A percentile compares a stretch with the other conserved stretches of the same genome.
Evolutionary conservation across 1,140 invertebrate species (phyloP).

Genomic region (Trachymyrmex cornetzi): DNA sequence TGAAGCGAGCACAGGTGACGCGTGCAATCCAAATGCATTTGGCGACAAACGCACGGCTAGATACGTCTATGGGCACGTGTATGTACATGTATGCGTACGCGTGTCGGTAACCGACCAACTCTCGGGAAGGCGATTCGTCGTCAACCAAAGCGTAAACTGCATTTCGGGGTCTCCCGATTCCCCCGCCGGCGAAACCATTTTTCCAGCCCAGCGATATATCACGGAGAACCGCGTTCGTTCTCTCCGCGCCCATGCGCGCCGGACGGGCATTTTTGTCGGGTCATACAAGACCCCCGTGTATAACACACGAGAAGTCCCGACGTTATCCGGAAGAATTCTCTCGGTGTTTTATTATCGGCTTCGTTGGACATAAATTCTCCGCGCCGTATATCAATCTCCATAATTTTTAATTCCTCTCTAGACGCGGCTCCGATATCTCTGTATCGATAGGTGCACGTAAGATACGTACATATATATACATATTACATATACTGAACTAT

Average conservation of each 20-base stretch:
- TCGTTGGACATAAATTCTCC: constrained; percentile 46
- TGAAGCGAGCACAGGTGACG: constrained; percentile 16
- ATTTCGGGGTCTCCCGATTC: constrained; percentile 70
- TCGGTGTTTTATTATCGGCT: constrained; percentile 57
- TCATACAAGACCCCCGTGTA: constrained; percentile 57
- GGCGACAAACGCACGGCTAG: constrained; percentile 63
- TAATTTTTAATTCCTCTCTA: constrained; percentile 47
- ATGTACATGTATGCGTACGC: background rate
- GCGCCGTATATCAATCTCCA: constrained; percentile 46
- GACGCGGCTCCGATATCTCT: background rate
- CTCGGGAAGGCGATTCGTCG: constrained; percentile 71
- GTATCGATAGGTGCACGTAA: constrained; percentile 2
- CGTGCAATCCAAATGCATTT: constrained; percentile 57
- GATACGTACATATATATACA: background rate
- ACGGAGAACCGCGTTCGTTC: constrained; percentile 61
- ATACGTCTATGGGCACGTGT: background rate
- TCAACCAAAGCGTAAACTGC: constrained; percentile 76
- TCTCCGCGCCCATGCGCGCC: constrained; percentile 46
- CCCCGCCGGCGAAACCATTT: constrained; percentile 67
- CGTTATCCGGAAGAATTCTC: constrained; percentile 54
- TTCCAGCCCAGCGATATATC: constrained; percentile 73
- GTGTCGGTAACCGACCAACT: constrained; percentile 57
- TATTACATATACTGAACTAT: background rate
- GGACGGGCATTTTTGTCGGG: constrained; percentile 66
- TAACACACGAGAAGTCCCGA: constrained; percentile 54